Conservation (phyloP, 2,888 invertebrate species). For the Belgica antarctica region DNA sequence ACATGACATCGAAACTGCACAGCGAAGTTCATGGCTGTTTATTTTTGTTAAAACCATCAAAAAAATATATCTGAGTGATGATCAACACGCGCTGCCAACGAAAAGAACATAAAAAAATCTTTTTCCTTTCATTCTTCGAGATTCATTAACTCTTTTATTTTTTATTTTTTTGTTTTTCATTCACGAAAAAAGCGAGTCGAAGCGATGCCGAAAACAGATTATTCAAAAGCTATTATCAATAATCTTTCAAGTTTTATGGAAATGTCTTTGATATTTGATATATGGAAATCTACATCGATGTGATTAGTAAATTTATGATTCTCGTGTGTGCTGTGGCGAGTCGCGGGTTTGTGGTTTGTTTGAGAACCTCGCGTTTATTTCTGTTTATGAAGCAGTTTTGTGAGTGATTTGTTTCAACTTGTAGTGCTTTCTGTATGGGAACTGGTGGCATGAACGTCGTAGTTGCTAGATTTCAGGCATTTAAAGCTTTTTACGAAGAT, state of each 20-base stretch:
- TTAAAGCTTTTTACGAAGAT: too few relatives aligned
- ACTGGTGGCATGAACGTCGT: too few relatives aligned
- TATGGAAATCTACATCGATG: conserved; percentile 33
- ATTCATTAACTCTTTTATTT: not conserved
- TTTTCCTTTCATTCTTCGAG: not conserved
- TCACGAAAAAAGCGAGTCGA: not conserved
- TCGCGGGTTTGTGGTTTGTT: not conserved
- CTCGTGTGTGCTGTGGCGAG: not conserved
- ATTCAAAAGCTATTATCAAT: conserved; percentile 36
- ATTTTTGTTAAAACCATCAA: too few relatives aligned
- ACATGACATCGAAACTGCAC: too few relatives aligned
- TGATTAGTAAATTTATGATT: conserved; percentile 37
- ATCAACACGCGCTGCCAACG: too few relatives aligned
- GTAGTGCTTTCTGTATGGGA: too few relatives aligned
- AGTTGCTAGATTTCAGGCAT: too few relatives aligned
- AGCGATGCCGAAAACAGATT: not conserved
- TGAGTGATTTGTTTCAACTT: too few relatives aligned
- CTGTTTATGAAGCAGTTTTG: too few relatives aligned
- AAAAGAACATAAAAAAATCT: not conserved
- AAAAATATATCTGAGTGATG: too few relatives aligned
- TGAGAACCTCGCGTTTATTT: too few relatives aligned
- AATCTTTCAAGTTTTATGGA: conserved; percentile 30
- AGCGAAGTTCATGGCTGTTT: too few relatives aligned
- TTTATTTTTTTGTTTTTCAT: conserved; percentile 3
- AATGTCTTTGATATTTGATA: conserved; percentile 43